A percentile compares a stretch with the other conserved stretches of the same genome.
These are phyloP conservation scores for Empidonax traillii DNA, from an alignment of 2,113 vertebrate species.

Conservation along the genomic window DNA sequence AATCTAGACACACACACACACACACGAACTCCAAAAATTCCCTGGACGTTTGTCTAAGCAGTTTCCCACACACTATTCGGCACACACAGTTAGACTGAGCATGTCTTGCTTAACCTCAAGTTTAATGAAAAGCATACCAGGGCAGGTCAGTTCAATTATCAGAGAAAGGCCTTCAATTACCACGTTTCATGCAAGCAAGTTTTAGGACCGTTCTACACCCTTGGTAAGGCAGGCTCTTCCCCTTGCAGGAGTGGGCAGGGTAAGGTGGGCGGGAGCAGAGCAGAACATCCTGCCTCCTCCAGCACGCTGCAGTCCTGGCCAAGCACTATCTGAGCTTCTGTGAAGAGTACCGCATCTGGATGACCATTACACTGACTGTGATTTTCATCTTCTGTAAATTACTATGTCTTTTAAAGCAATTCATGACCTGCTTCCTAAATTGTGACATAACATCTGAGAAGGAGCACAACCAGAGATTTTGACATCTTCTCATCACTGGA, in stretches of 20 bases:
- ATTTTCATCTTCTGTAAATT: neutral
- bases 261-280: neutral
- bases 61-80: neutral
- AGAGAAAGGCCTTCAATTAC: neutral
- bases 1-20: neutral
- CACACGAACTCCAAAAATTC: neutral
- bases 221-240: neutral
- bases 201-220: rapidly evolving
- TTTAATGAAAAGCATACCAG: neutral
- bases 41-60: neutral
- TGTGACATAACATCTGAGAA: neutral
- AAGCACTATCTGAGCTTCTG: neutral
- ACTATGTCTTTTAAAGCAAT: neutral
- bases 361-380: neutral
- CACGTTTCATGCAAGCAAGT: neutral
- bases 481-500: neutral
- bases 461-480: neutral
- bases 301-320: neutral
- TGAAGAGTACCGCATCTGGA: neutral
- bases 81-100: neutral
- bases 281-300: neutral
- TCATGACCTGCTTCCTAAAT: rapidly evolving
- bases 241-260: neutral
- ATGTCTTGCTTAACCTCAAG: neutral
- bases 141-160: neutral